phyloP scores from a whole-genome alignment of 2,888 invertebrate species.

The Epinotia bilunana region DNA sequence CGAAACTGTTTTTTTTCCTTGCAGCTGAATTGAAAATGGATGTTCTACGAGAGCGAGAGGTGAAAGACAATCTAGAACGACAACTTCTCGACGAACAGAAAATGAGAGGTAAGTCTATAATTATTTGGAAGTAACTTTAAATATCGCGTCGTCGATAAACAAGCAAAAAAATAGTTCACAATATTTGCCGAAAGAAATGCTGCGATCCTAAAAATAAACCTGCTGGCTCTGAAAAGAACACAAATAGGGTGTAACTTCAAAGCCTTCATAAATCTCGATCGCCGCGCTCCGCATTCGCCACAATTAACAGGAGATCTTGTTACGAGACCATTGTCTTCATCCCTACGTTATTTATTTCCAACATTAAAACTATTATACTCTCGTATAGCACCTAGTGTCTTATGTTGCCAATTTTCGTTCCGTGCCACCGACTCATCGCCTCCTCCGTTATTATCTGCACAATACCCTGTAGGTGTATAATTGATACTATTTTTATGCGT shows the following conservation, averaged over 20 bases:
- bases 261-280: slow-evolving; percentile 76
- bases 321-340: slow-evolving; percentile 80
- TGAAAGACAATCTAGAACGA: slow-evolving; percentile 96
- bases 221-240: slow-evolving; percentile 57
- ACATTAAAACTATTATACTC: slow-evolving; percentile 80
- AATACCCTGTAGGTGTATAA: slow-evolving; percentile 68
- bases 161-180: background rate
- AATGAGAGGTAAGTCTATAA: slow-evolving; percentile 92
- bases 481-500: slow-evolving; percentile 72
- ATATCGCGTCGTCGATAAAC: background rate
- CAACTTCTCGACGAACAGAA: slow-evolving; percentile 97
- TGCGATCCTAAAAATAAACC: background rate
- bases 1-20: slow-evolving; percentile 68
- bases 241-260: slow-evolving; percentile 75
- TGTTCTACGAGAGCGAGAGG: slow-evolving; percentile 95
- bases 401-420: slow-evolving; percentile 71
- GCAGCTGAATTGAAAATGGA: slow-evolving; percentile 98
- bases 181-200: background rate
- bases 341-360: slow-evolving; percentile 78
- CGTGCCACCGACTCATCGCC: slow-evolving; percentile 73
- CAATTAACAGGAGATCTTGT: slow-evolving; percentile 80
- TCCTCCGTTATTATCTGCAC: slow-evolving; percentile 68
- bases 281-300: slow-evolving; percentile 70
- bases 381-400: slow-evolving; percentile 66
- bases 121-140: background rate